Conservation (phyloP, 2,797 vertebrate genomes). For the Linurgus olivaceus region DNA sequence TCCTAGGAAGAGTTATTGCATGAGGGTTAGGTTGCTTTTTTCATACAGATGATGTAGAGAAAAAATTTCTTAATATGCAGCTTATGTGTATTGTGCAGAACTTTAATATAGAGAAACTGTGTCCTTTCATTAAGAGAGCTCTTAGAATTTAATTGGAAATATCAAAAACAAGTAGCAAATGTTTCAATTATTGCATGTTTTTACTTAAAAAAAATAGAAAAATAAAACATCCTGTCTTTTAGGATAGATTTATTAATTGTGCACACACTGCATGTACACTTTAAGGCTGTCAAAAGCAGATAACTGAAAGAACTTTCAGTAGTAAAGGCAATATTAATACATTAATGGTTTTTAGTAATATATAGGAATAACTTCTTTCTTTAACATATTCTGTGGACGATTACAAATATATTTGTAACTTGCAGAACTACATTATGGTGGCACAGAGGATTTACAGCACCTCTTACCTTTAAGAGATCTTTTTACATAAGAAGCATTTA, state of each 20-base stretch:
- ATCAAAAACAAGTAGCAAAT: background rate
- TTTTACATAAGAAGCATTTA: conserved; percentile 68
- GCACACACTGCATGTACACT: background rate
- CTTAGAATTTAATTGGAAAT: background rate
- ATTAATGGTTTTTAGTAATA: background rate
- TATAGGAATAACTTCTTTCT: background rate
- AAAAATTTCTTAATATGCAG: background rate
- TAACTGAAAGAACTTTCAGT: background rate
- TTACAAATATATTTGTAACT: conserved; percentile 40
- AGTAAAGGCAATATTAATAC: background rate
- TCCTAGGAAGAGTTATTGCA: background rate
- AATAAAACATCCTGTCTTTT: background rate
- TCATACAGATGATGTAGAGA: background rate
- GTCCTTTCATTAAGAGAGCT: background rate
- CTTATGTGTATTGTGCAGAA: background rate
- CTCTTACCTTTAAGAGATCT: conserved; percentile 58
- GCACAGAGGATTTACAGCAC: conserved; percentile 59
- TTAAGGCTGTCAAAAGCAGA: background rate
- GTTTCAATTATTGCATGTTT: background rate
- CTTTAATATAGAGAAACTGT: background rate
- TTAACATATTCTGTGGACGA: background rate
- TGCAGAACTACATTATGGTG: conserved; percentile 7
- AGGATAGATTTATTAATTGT: background rate
- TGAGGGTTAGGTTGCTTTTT: background rate
- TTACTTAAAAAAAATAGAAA: background rate